Evolutionary conservation across 2,888 invertebrate species (phyloP).

Genomic region (Philereme vetulata): DNA sequence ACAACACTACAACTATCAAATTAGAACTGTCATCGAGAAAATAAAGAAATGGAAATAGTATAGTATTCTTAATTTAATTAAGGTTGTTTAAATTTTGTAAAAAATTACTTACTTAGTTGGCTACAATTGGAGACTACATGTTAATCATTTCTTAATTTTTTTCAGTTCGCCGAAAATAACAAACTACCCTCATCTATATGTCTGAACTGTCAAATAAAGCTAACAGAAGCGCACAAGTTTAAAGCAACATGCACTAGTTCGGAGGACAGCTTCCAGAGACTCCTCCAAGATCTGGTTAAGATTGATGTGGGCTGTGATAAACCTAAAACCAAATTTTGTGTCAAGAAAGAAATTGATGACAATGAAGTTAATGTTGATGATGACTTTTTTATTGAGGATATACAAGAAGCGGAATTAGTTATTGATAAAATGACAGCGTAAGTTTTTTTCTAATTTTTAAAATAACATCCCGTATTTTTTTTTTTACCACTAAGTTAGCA

Average conservation of each 20-base stretch:
- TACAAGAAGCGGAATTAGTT: neutral
- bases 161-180: constrained; percentile 17
- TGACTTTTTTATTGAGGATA: neutral
- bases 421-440: neutral
- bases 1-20: too few species aligned
- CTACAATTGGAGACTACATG: too few species aligned
- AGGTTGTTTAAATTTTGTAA: neutral
- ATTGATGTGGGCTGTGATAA: constrained; percentile 7
- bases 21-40: too few species aligned
- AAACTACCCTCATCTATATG: constrained; percentile 25
- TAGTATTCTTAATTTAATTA: too few species aligned
- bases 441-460: neutral
- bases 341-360: constrained; percentile 11
- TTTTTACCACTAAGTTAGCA: too few species aligned
- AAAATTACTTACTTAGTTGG: neutral
- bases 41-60: too few species aligned
- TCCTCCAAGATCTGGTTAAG: constrained; percentile 6
- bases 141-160: neutral
- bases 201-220: constrained; percentile 4
- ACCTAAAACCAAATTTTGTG: neutral
- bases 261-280: constrained; percentile 2
- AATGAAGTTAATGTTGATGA: neutral
- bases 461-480: too few species aligned
- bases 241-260: constrained; percentile 15
- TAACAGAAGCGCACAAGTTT: constrained; percentile 21